These are phyloP conservation scores for Florisuga fusca DNA, from an alignment of 2,797 vertebrate species.

Conservation along the genomic window DNA sequence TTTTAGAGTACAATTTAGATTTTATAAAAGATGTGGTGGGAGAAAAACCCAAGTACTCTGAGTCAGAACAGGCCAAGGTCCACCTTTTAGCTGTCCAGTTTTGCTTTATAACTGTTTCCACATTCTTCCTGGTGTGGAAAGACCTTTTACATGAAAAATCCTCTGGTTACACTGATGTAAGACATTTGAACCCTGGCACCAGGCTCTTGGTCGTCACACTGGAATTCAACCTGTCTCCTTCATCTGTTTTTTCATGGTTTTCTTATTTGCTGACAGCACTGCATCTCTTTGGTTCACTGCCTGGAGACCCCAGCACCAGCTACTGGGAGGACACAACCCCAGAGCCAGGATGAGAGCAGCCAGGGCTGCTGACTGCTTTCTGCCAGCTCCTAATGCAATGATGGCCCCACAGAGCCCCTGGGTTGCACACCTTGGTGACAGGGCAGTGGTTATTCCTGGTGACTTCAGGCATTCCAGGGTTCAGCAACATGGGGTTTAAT, in stretches of 20 bases:
- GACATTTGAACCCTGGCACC: not conserved
- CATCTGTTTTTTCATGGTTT: not conserved
- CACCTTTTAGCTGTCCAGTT: not conserved
- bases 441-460: not conserved
- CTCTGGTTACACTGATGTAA: not conserved
- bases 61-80: not conserved
- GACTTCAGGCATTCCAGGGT: not conserved
- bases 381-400: not conserved
- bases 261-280: not conserved
- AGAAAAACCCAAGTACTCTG: not conserved
- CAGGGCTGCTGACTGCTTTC: not conserved
- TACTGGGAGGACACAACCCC: not conserved
- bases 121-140: not conserved
- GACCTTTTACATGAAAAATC: not conserved
- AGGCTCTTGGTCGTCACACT: not conserved
- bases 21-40: not conserved
- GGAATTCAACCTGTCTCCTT: not conserved
- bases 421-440: accelerated
- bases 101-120: not conserved
- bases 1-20: not conserved
- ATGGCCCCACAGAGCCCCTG: accelerated
- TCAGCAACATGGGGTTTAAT: not conserved
- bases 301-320: not conserved
- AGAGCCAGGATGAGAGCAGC: not conserved
- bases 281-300: not conserved